Evolutionary conservation across 2,113 vertebrate genomes (phyloP).

Genomic region (Poecile atricapillus): DNA sequence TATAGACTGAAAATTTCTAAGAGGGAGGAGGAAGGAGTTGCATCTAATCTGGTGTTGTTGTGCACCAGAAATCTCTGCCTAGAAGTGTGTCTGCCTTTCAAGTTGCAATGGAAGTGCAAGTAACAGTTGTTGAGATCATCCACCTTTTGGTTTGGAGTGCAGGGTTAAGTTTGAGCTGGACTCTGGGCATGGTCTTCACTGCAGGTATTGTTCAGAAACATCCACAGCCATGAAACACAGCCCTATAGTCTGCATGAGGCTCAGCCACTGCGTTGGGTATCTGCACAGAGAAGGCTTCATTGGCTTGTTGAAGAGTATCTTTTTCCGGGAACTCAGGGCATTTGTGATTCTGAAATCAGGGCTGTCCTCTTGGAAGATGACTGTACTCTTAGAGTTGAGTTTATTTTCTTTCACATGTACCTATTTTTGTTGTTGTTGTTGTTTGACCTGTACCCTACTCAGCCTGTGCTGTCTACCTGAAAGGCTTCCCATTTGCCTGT

Average conservation of each 20-base stretch:
- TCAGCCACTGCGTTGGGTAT: background rate
- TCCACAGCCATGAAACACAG: background rate
- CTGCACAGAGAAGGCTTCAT: background rate
- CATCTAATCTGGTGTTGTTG: background rate
- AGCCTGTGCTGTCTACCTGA: background rate
- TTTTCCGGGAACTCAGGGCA: background rate
- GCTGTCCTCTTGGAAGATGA: background rate
- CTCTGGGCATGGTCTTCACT: background rate
- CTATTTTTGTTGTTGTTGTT: background rate
- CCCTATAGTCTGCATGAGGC: fast-evolving
- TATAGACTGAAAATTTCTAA: background rate
- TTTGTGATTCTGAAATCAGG: background rate
- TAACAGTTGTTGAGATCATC: background rate
- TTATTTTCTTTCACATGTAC: background rate
- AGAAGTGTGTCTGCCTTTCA: background rate
- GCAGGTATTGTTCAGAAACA: background rate
- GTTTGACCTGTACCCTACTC: background rate
- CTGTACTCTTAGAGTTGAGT: fast-evolving
- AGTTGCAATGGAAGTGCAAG: background rate
- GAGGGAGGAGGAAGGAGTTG: background rate
- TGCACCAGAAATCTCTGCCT: background rate
- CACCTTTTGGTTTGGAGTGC: background rate
- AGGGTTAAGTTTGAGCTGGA: background rate
- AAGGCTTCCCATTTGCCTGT: background rate
- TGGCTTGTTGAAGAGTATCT: background rate